A percentile compares a stretch with the other conserved stretches of the same genome.
Conservation (phyloP, 2,797 vertebrate species). For the Squalus acanthias region DNA sequence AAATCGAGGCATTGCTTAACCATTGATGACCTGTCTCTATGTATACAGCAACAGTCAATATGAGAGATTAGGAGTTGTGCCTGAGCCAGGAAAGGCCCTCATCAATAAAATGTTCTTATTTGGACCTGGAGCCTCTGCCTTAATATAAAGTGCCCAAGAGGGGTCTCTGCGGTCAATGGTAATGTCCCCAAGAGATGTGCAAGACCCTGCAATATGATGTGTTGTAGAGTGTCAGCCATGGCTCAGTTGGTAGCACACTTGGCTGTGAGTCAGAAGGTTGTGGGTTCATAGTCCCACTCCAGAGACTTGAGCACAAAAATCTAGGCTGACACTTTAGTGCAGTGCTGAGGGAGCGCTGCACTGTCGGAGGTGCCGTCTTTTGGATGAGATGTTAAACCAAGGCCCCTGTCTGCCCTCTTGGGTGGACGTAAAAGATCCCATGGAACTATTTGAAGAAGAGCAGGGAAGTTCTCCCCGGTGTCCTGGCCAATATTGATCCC, state of each 20-base stretch:
- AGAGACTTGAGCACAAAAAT: not conserved
- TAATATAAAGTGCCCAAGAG: not conserved
- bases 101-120: not conserved
- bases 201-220: not conserved
- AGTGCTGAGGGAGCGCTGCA: no score
- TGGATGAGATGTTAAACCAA: no score
- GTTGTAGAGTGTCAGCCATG: not conserved
- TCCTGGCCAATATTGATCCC: no score
- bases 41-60: not conserved
- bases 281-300: not conserved
- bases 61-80: not conserved
- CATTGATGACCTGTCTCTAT: no score
- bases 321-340: no score
- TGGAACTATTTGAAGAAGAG: no score
- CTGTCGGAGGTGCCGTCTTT: no score
- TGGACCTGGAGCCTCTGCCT: not conserved
- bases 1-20: no score
- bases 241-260: not conserved
- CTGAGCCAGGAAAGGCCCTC: not conserved
- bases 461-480: no score
- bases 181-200: not conserved
- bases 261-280: not conserved
- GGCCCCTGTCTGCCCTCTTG: no score
- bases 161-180: not conserved
- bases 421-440: no score